phyloP scores from a whole-genome alignment of 2,888 invertebrate species.

The Polydesmus complanatus region DNA sequence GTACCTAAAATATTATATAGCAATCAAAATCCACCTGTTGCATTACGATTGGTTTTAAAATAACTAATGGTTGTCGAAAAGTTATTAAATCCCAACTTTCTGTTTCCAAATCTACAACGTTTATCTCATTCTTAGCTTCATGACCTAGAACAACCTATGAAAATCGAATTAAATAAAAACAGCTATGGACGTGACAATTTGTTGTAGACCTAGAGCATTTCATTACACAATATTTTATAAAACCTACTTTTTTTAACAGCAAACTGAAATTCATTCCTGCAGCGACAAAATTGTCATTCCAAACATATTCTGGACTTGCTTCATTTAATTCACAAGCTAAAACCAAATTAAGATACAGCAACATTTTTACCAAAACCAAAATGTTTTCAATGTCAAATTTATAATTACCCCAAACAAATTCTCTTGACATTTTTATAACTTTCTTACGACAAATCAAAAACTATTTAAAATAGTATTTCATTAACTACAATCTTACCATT shows the following conservation, averaged over 20 bases:
- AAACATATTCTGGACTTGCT: background rate
- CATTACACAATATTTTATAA: background rate
- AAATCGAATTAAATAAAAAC: too few species aligned
- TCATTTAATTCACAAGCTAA: conserved; percentile 7
- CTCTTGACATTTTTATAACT: background rate
- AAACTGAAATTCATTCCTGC: background rate
- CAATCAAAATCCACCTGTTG: conserved; percentile 5
- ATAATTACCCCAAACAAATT: conserved; percentile 1
- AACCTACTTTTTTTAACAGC: conserved; percentile 6
- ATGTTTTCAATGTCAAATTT: background rate
- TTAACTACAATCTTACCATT: too few species aligned
- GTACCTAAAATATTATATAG: background rate
- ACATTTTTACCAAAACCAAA: background rate
- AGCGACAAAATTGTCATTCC: background rate
- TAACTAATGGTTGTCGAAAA: conserved; percentile 3
- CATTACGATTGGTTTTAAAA: background rate
- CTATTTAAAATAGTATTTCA: too few species aligned
- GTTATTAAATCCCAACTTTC: background rate
- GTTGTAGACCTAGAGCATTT: background rate
- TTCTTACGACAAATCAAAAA: too few species aligned
- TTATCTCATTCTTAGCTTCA: background rate
- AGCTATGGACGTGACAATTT: too few species aligned
- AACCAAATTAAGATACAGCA: background rate
- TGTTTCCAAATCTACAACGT: conserved; percentile 10
- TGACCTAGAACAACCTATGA: conserved; percentile 3